A percentile compares a stretch with the other conserved stretches of the same genome.
Conservation (phyloP, 2,797 vertebrate genomes). For the Pseudochromis fuscus region DNA sequence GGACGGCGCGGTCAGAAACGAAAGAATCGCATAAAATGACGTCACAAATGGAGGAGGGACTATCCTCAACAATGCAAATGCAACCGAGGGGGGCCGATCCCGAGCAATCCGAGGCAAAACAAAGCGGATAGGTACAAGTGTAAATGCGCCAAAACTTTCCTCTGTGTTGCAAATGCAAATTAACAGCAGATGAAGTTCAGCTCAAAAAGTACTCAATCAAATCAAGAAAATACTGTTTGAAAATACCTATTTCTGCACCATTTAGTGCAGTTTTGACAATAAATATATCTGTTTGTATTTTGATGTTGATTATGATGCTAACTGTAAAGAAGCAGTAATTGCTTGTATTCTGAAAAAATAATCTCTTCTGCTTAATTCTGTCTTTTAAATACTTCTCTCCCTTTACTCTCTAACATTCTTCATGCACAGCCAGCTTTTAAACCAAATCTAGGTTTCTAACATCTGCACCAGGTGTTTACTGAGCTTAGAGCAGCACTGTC, state of each 20-base stretch:
- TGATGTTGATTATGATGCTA: background rate
- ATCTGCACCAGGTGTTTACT: conserved; percentile 37
- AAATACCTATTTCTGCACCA: background rate
- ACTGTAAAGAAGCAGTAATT: background rate
- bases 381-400: conserved; percentile 36
- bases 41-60: no score
- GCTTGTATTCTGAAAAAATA: background rate
- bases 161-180: background rate
- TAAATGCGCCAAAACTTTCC: no score
- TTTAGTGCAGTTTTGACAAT: background rate
- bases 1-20: no score
- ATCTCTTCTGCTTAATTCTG: conserved; percentile 4
- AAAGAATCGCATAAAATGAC: no score
- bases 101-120: no score
- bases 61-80: no score
- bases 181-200: background rate
- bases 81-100: no score
- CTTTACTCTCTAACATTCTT: conserved; percentile 51
- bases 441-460: conserved; percentile 61
- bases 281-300: background rate
- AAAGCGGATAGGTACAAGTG: no score
- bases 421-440: conserved; percentile 63
- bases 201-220: background rate
- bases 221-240: background rate
- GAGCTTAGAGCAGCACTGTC: conserved; percentile 37